Conservation (phyloP, 64 coral and sea anemone genomes). For the Montipora capricornis region DNA sequence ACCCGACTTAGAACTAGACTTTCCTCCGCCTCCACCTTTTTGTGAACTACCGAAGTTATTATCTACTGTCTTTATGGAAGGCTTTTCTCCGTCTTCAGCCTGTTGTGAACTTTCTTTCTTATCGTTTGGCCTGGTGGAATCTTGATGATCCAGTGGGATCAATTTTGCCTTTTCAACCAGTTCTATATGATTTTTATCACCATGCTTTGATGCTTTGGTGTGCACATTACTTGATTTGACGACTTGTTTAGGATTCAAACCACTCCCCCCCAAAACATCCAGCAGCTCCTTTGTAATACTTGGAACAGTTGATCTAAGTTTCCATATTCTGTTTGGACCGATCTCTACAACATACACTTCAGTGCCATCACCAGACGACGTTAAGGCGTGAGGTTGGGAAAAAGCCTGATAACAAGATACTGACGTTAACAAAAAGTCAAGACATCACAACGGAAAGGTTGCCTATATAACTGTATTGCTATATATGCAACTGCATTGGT, state of each 20-base stretch:
- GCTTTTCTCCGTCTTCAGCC: background rate
- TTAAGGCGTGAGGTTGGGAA: slow-evolving; percentile 83
- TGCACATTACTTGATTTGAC: background rate
- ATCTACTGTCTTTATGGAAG: background rate
- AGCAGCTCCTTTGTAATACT: background rate
- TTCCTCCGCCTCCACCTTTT: background rate
- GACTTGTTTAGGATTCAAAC: background rate
- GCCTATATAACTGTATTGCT: too few species aligned
- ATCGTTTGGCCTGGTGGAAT: background rate
- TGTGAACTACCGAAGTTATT: background rate
- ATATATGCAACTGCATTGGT: too few species aligned
- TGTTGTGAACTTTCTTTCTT: background rate
- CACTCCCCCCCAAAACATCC: background rate
- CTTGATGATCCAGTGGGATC: background rate
- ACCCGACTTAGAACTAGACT: background rate
- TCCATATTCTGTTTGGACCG: slow-evolving; percentile 89
- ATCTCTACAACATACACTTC: slow-evolving; percentile 85
- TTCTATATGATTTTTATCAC: background rate
- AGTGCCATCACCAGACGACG: slow-evolving; percentile 67
- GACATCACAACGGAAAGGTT: background rate
- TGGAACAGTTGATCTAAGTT: slow-evolving; percentile 40
- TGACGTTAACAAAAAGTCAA: background rate
- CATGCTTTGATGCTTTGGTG: background rate
- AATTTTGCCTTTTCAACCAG: slow-evolving; percentile 1
- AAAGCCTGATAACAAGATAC: slow-evolving; percentile 9